Conservation (phyloP, 2,113 vertebrate genomes). For the Malurus alboscapulatus region DNA sequence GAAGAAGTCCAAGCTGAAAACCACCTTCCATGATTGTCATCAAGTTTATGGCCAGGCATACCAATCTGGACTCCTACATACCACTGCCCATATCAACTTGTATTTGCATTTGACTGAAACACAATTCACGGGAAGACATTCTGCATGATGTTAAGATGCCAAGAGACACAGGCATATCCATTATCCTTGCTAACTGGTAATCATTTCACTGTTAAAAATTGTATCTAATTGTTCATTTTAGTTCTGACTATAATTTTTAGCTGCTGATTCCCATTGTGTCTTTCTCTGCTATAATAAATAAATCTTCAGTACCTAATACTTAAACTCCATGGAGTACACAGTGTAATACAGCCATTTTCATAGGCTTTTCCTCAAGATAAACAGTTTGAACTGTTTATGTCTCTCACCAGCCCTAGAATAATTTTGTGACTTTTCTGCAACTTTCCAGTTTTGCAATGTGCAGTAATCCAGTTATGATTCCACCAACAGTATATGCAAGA, state of each 20-base stretch:
- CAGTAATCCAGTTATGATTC: not conserved
- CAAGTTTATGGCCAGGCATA: not conserved
- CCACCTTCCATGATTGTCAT: not conserved
- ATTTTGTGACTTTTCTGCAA: slow-evolving; percentile 23
- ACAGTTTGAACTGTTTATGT: slow-evolving; percentile 37
- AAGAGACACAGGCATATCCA: not conserved
- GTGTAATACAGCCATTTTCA: not conserved
- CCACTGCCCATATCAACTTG: not conserved
- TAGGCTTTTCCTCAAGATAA: slow-evolving; percentile 8
- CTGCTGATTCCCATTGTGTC: not conserved
- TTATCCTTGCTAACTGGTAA: not conserved
- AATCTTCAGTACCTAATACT: not conserved
- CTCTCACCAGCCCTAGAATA: not conserved
- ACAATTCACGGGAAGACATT: not conserved
- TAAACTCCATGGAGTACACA: not conserved
- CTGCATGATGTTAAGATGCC: not conserved
- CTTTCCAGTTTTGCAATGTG: not conserved
- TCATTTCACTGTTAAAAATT: not conserved
- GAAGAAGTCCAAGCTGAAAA: not conserved
- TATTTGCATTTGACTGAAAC: not conserved
- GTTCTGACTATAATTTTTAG: not conserved
- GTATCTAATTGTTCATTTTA: not conserved
- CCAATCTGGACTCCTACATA: not conserved
- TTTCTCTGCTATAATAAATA: not conserved
- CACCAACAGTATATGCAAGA: not conserved